Conservation (phyloP, 1,140 invertebrate species). For the Galendromus occidentalis region DNA sequence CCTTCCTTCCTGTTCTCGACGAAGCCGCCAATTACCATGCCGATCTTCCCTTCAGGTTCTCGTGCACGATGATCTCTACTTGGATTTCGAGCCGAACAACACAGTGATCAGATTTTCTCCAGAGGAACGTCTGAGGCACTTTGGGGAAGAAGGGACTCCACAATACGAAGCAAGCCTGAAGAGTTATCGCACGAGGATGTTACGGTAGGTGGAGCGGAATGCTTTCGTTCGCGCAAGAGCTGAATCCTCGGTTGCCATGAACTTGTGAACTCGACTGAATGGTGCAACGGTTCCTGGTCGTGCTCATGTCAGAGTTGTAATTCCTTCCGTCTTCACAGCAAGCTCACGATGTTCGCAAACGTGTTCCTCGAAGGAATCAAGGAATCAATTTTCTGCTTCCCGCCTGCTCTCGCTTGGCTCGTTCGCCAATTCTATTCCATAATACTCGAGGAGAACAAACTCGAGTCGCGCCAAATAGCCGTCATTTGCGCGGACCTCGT, state of each 20-base stretch:
- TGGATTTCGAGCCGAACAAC: slow-evolving; percentile 79
- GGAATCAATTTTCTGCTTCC: slow-evolving; percentile 77
- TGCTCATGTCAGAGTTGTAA: slow-evolving; percentile 13
- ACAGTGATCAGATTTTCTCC: slow-evolving; percentile 48
- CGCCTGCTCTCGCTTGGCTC: slow-evolving; percentile 42
- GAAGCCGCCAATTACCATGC: too few species aligned
- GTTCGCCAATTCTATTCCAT: slow-evolving; percentile 35
- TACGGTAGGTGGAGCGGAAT: not conserved
- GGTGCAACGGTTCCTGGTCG: too few species aligned
- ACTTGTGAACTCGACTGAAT: too few species aligned
- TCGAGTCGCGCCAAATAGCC: slow-evolving; percentile 36
- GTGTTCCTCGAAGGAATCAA: slow-evolving; percentile 62
- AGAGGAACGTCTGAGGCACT: slow-evolving; percentile 48
- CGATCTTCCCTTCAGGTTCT: slow-evolving; percentile 39
- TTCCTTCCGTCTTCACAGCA: slow-evolving; percentile 37
- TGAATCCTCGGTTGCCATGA: too few species aligned
- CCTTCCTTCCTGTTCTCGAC: too few species aligned
- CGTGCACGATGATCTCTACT: slow-evolving; percentile 73
- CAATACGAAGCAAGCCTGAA: not conserved
- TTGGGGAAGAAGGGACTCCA: slow-evolving; percentile 47
- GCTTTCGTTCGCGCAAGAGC: not conserved
- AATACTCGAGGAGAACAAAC: slow-evolving; percentile 27
- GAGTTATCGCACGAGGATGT: not conserved
- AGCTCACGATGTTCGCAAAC: slow-evolving; percentile 54
- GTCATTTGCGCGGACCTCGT: slow-evolving; percentile 76